Base-by-base conservation (phyloP, 2,797 vertebrate genomes). In the Aldrovandia affinis region DNA sequence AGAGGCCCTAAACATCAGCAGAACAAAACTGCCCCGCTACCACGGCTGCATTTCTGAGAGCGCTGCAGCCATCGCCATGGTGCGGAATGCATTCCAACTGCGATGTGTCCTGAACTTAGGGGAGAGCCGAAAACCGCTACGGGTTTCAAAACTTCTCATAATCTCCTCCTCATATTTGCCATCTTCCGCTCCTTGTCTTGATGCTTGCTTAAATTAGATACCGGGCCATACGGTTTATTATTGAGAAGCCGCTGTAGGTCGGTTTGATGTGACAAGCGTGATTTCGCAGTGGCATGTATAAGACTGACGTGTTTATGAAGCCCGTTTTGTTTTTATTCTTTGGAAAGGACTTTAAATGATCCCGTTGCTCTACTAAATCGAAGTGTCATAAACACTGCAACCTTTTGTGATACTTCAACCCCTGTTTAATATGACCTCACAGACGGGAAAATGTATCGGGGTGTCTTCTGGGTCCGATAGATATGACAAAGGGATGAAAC, bases 21-120 rank as follows among this genome's bases (percentile, higher is more conserved):
- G 86, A 86, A 89, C 85, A 91, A 91, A 81, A 82, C 73, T 61
- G 82, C 79, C 77, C 77, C 52, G 73, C 61, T 80, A 83, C 83
- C 84, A 80, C 55, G 68, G 88, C 81, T 42, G 87, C 90, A 85
- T 88, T 84, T 87, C 86, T 85, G 39, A 30, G 80, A 55, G 65
- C 89, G 75, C 85, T 80, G 75, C 55, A 42, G 50, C 82, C 1
- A 77, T 93, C 87, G 86, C 91, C 88, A 88, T 87, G 89, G 86
- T n/a, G 65, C 57, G 82, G 75, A 54, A 28, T 88, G 0, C 30
- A 18, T 50, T 47, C 50, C 39, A n/a, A 20, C 55, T 0, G 8
- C 83, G 78, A 84, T 83, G 86, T 87, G 86, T 87, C 82, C 83
- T 15, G 55, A 81, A 33, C 20, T 52, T n/a, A 52, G 83, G 36